Evolutionary conservation across 2,113 vertebrate species (phyloP), one percentile per base, ranked within the genome.

Genomic region (Electrona antarctica): DNA sequence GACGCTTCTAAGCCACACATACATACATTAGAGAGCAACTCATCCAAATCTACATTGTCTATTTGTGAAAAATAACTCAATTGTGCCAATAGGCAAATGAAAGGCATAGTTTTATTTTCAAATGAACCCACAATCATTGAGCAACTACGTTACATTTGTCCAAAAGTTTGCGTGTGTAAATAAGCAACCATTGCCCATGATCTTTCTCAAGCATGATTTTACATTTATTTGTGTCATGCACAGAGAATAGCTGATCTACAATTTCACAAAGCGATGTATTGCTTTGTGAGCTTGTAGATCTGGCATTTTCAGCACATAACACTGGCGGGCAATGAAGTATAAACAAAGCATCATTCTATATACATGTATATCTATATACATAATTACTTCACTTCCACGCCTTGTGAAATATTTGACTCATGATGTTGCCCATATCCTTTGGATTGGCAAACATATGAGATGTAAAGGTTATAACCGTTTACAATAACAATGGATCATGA

Each of bases 301-400:
- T 41, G 33, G 1, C 5, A 41, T 41, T 41, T 41, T 41, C 33
- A 6, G 33, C 21, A 21, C 21, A 21, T 41, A 41, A 6, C 33
- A 41, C 5, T 41, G 29, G 2, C 29, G 4, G 29, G 29, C 2
- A 2, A 33, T 4, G 5, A 41, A 41, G 33, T 41, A 41, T 41
- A 41, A 41, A 41, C 5, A 6, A 41, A 41, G 33, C 64, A 80
- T 67, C 67, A 60, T 74, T 87, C 63, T 89, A 88, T 92, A 82
- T 85, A 92, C 87, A 91, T 71, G 85, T 78, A 47, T 91, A 84
- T 87, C 73, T 28, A 28, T 79, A 75, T 89, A 92, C 88, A 90
- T 64, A 72, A 58, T 75, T 70, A 73, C 59, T 71, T 88, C 76
- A 82, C 45, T 69, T 74, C 56, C 69, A 71, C 8, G 48, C 68